Base-by-base conservation (phyloP, 2,113 vertebrate genomes). In the Xiphophorus couchianus region DNA sequence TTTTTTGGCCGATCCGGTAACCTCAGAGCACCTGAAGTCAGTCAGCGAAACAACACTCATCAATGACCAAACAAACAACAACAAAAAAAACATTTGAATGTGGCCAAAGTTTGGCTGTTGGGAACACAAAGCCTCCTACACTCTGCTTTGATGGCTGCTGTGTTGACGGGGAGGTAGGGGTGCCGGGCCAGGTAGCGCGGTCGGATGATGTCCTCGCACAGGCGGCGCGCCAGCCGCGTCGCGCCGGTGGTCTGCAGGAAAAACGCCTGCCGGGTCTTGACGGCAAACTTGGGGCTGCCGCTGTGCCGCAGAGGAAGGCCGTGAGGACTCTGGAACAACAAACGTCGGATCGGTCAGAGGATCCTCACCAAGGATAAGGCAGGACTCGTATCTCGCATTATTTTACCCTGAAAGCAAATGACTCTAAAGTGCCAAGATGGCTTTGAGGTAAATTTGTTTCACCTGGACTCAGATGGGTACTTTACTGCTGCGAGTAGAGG, bases 241-340 rank as follows among this genome's bases (percentile, higher is more conserved):
- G 97, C 88, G 67, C 93, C 94, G 63, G 96, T 97, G 69, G 97
- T 98, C 80, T 97, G 96, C 78, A 99, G 95, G 92, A 95, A 98
- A 87, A 99, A 99, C 33, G 98, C 97, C 94, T 99, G 98, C 30
- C 96, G 88, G 14, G 97, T 99, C 93, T 99, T 99, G 94, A 98
- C 97, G 0, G 97, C 97, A 73, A 97, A 98, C 89, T 99, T 99
- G 73, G 98, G 97, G 89, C 97, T 98, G 71, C 96, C 96, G 58
- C 96, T 94, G 93, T 97, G 97, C 62, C 97, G 91, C 78, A 96
- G 89, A 42, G 97, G 95, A 67, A 96, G 63, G 27, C 96, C 96
- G 2, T 98, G 98, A 80, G 96, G 96, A 93, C 96, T 98, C 98
- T 99, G 88, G 48, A 51, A 42, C 62, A 0, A 62, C 27, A 15